Evolutionary conservation across 2,888 invertebrate species (phyloP).

Genomic region (Anaspis maculata): DNA sequence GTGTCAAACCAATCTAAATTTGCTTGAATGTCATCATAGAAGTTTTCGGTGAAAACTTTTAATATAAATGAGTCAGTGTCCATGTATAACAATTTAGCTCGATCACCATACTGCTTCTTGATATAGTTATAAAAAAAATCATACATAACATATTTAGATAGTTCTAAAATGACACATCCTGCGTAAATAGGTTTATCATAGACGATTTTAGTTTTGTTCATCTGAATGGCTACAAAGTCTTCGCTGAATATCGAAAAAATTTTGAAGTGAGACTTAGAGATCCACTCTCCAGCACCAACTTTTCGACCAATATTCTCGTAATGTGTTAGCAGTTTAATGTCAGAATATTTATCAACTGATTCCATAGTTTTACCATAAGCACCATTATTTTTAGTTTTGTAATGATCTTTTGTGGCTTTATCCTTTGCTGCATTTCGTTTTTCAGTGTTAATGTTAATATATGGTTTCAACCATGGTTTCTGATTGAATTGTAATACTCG

Average conservation of each 20-base stretch:
- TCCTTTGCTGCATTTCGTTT: slow-evolving; percentile 2
- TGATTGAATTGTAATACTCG: slow-evolving; percentile 1
- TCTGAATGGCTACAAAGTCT: slow-evolving; percentile 4
- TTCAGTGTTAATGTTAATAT: slow-evolving; percentile 1
- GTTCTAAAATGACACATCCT: slow-evolving; percentile 3
- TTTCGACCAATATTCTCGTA: slow-evolving; percentile 3
- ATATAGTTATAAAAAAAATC: slow-evolving; percentile 1
- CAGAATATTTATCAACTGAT: slow-evolving; percentile 4
- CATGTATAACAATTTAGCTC: background rate
- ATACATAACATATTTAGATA: slow-evolving; percentile 1
- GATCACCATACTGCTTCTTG: background rate
- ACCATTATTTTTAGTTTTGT: slow-evolving; percentile 5
- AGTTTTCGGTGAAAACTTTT: slow-evolving; percentile 3
- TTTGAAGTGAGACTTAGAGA: slow-evolving; percentile 6
- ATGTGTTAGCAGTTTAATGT: slow-evolving; percentile 3
- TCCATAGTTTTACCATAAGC: slow-evolving; percentile 10
- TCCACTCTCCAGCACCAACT: slow-evolving; percentile 2
- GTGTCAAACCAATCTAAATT: slow-evolving; percentile 3
- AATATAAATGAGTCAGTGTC: slow-evolving; percentile 7
- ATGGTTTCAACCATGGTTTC: slow-evolving; percentile 1
- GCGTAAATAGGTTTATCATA: slow-evolving; percentile 4
- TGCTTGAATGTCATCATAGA: slow-evolving; percentile 3
- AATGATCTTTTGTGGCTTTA: slow-evolving; percentile 1
- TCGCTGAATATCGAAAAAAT: slow-evolving; percentile 1
- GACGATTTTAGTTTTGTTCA: background rate